These are phyloP conservation scores for Polyodon spathula DNA, from an alignment of 2,113 vertebrate species.

Conservation along the genomic window DNA sequence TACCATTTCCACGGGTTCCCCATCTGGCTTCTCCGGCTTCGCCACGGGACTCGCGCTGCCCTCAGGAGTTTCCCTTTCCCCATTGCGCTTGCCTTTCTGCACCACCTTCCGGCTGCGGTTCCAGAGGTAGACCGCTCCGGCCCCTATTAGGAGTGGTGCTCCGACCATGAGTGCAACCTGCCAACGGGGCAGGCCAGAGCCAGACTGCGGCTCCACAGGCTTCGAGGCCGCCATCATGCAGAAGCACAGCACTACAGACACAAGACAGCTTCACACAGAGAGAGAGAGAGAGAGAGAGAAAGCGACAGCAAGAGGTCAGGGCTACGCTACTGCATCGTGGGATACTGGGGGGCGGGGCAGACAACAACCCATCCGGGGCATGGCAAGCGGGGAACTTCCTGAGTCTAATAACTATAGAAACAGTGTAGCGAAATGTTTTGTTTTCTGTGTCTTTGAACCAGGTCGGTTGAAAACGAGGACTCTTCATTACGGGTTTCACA, in stretches of 20 bases:
- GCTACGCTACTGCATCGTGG: constrained; percentile 42
- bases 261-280: constrained; percentile 15
- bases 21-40: constrained; percentile 63
- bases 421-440: too few species aligned
- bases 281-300: too few species aligned
- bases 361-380: constrained; percentile 9
- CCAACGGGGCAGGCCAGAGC: constrained; percentile 75
- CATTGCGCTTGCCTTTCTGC: constrained; percentile 35
- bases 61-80: constrained; percentile 64
- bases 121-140: constrained; percentile 79
- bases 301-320: constrained; percentile 46
- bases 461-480: too few species aligned
- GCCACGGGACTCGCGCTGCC: constrained; percentile 62
- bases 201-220: constrained; percentile 70
- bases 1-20: constrained; percentile 9
- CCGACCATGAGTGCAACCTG: constrained; percentile 82
- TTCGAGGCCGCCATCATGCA: constrained; percentile 86
- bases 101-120: constrained; percentile 60
- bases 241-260: constrained; percentile 26
- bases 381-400: not conserved
- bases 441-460: too few species aligned
- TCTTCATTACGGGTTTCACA: too few species aligned
- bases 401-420: not conserved
- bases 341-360: constrained; percentile 41
- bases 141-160: constrained; percentile 73